These are phyloP conservation scores for Hermetia illucens DNA, from an alignment of 1,140 invertebrate genomes.

Conservation along the genomic window DNA sequence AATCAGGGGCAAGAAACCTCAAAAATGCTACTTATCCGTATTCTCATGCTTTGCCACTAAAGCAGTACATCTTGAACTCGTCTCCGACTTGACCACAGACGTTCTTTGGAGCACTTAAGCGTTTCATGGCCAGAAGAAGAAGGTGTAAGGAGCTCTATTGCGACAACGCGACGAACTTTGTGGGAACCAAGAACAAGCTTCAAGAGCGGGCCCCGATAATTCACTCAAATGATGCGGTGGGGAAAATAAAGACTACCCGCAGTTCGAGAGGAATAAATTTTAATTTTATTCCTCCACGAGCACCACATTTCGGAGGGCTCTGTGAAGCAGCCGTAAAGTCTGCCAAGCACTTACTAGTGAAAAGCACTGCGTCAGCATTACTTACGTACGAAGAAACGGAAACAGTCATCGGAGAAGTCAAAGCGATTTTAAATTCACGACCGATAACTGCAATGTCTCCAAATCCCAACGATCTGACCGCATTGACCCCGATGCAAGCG, in stretches of 20 bases:
- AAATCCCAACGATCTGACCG: conserved; percentile 13
- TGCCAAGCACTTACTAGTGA: conserved; percentile 13
- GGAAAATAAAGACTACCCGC: no score
- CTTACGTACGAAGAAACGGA: conserved; percentile 13
- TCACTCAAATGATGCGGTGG: neutral
- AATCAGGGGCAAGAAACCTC: no score
- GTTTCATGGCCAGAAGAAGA: conserved; percentile 22
- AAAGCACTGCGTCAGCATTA: conserved; percentile 9
- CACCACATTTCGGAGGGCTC: conserved; percentile 16
- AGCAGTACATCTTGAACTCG: conserved; percentile 19
- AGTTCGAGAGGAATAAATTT: no score
- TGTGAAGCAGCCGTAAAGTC: conserved; percentile 15
- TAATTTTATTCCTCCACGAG: conserved; percentile 11
- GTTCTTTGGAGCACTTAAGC: conserved; percentile 13
- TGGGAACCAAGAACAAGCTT: conserved; percentile 8
- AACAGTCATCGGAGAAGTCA: conserved; percentile 13
- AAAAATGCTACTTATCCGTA: no score
- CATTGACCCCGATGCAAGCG: conserved; percentile 26
- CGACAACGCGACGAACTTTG: conserved; percentile 15
- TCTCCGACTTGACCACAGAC: conserved; percentile 13
- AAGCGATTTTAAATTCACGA: conserved; percentile 14
- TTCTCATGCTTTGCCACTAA: conserved; percentile 11
- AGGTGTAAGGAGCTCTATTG: conserved; percentile 12
- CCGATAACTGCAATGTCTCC: conserved; percentile 13
- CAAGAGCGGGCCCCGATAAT: conserved; percentile 5